phyloP scores from a whole-genome alignment of 2,113 vertebrate species.

The Sciurus niger region DNA sequence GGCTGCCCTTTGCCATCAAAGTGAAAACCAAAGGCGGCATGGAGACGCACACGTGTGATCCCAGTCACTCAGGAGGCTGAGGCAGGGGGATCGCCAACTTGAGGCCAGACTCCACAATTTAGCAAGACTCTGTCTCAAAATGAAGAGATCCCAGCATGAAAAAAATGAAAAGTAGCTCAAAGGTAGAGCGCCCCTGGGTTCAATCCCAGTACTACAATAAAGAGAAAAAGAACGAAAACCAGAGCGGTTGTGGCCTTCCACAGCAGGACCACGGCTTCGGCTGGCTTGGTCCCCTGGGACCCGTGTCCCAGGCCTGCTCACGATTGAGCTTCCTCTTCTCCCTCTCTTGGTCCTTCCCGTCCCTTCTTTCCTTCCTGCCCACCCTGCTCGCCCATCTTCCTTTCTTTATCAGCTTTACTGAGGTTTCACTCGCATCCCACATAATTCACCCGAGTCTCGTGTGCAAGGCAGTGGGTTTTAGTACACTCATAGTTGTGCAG shows the following conservation, averaged over 20 bases:
- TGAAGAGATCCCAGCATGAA: no score
- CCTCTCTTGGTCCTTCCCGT: accelerated
- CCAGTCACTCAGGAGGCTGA: no score
- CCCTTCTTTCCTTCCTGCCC: background rate
- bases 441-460: background rate
- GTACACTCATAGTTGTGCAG: background rate
- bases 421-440: background rate
- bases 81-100: no score
- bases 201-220: no score
- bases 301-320: background rate
- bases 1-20: background rate
- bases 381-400: background rate
- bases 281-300: no score
- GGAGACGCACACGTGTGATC: no score
- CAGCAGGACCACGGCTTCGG: background rate
- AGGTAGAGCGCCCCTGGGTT: no score
- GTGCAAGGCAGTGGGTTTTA: background rate
- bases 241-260: background rate
- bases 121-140: no score
- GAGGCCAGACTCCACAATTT: no score
- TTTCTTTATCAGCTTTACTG: background rate
- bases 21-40: no score
- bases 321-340: background rate
- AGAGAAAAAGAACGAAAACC: background rate
- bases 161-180: no score